Conservation (phyloP, 1,140 invertebrate species). For the Mylabris phalerata region DNA sequence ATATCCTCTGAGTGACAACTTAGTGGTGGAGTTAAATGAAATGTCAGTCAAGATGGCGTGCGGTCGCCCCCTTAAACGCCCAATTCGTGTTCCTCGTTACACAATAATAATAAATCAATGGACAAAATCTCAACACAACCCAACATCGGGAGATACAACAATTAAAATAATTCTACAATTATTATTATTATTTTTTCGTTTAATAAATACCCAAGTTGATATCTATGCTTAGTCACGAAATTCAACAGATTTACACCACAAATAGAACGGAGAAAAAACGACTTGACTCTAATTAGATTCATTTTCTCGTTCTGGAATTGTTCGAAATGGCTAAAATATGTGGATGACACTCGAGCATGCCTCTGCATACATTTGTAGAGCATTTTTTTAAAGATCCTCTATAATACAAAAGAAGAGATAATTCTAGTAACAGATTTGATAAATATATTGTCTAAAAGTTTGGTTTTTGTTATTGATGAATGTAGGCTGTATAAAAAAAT, state of each 20-base stretch:
- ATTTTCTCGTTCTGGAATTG: conserved; percentile 4
- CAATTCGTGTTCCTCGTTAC: conserved; percentile 38
- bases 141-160: conserved; percentile 10
- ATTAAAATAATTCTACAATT: conserved; percentile 8
- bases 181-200: no score
- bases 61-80: conserved; percentile 32
- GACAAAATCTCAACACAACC: conserved; percentile 5
- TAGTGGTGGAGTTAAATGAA: conserved; percentile 41
- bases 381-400: background rate
- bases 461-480: conserved; percentile 16
- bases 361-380: conserved; percentile 6
- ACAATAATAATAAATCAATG: conserved; percentile 39
- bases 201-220: no score
- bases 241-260: no score
- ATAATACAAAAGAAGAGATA: conserved; percentile 9
- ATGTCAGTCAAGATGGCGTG: conserved; percentile 40
- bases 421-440: conserved; percentile 1
- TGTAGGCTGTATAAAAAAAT: conserved; percentile 8
- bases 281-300: conserved; percentile 10
- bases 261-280: no score
- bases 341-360: conserved; percentile 12
- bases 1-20: conserved; percentile 35
- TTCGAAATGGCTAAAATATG: conserved; percentile 14
- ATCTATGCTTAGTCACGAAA: no score
- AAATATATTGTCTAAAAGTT: background rate